Base-by-base conservation (phyloP, 2,888 invertebrate species). In the Lasioglossum marginatum region DNA sequence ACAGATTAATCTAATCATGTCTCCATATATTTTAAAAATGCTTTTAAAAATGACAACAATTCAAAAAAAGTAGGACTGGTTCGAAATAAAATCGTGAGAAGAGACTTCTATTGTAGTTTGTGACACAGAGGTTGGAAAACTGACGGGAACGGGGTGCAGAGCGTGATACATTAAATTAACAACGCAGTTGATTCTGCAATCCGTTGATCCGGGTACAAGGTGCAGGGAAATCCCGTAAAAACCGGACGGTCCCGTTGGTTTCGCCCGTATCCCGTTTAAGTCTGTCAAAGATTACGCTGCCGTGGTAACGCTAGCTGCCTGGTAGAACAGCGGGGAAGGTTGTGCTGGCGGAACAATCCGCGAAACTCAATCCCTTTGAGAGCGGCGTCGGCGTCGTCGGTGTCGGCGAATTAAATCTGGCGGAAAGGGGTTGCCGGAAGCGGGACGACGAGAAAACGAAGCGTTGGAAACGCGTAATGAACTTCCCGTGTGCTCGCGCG, bases 401-500 rank as follows among this genome's bases (percentile, higher is more conserved):
- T 45, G 79, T 43, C 34, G 34, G 79, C 34, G 73, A 85, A 85
- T 85, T 85, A 79, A 84, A 85, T 77, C 79, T 77, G 79, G 48
- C 77, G 60, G 40, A 77, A 48, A 60, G 37, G 73, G 60, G 52
- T n/a, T 43, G 31, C 48, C 57, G 73, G 52, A 48, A 40, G n/a
- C 57, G 43, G 75, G 75, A 4, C 23, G 48, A 27, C 31, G 81
- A 45, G 83, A 79, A 79, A 79, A 71, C 70, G 85, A 82, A 85
- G 70, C 72, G 71, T 40, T 73, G 70, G 78, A 77, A 87, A 81
- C 83, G 81, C 87, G 83, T 87, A 87, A 87, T 81, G 83, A 87
- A 84, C 79, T 87, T 79, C 48, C 79, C 68, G 66, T 77, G 78
- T 77, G 84, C 79, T 27, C 14, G 45, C 45, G 12, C 52, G 27